Evolutionary conservation across 2,797 vertebrate species (phyloP).

Genomic region (Amblyraja radiata): DNA sequence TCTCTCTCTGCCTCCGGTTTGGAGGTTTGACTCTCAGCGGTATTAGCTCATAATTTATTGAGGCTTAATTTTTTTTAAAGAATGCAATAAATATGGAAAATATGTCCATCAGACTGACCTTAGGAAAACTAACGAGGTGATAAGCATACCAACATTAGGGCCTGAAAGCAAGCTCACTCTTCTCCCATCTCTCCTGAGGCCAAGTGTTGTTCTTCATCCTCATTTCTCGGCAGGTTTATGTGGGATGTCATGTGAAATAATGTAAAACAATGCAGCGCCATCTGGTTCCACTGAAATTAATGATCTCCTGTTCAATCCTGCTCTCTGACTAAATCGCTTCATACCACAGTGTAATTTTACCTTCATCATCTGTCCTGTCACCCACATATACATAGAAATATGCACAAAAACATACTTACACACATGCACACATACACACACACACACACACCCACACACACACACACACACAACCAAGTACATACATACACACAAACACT

Average conservation of each 20-base stretch:
- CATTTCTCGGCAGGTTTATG: constrained; percentile 19
- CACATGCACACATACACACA: background rate
- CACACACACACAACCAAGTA: background rate
- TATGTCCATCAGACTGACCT: background rate
- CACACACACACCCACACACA: background rate
- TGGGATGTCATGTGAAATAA: constrained; percentile 21
- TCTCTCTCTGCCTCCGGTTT: too few species aligned
- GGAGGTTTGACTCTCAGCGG: background rate
- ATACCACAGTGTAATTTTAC: background rate
- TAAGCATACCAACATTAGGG: constrained; percentile 20
- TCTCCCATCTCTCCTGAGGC: background rate
- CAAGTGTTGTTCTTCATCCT: background rate
- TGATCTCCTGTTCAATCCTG: background rate
- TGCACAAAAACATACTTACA: too few species aligned
- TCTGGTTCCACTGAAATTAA: constrained; percentile 25
- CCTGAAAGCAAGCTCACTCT: background rate
- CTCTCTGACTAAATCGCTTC: too few species aligned
- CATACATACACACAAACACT: background rate
- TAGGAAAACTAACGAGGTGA: constrained; percentile 31
- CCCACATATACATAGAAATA: background rate
- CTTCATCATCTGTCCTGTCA: background rate
- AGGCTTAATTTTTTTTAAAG: constrained; percentile 12
- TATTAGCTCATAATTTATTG: constrained; percentile 2
- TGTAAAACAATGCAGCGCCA: background rate
- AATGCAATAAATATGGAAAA: constrained; percentile 23